Percentiles rank a stretch among this genome's conserved stretches.
Conservation (phyloP, 2,888 invertebrate species). For the Rhagonycha lutea region DNA sequence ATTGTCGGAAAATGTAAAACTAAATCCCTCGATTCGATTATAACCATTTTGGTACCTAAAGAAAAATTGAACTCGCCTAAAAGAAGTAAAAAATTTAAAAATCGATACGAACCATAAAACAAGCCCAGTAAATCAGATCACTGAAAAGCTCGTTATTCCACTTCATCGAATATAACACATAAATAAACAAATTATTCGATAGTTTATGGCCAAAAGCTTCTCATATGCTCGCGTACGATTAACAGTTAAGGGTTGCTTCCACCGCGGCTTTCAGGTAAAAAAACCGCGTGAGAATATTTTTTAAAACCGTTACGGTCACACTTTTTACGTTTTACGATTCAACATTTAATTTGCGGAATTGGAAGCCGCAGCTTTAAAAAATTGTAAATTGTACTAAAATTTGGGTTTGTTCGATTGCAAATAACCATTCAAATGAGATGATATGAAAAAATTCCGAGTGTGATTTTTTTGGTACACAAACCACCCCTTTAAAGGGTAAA, state of each 20-base stretch:
- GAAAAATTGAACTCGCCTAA: background rate
- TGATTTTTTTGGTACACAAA: slow-evolving; percentile 51
- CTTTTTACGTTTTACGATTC: background rate
- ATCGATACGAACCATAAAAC: slow-evolving; percentile 30
- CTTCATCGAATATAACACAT: slow-evolving; percentile 44
- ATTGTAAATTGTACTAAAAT: background rate
- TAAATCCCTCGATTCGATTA: background rate
- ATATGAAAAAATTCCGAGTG: slow-evolving; percentile 41
- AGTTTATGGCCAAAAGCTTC: background rate
- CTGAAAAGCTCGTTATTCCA: slow-evolving; percentile 47
- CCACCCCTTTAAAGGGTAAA: slow-evolving; percentile 51
- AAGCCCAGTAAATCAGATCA: slow-evolving; percentile 32
- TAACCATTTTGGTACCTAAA: background rate
- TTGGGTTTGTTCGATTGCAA: background rate
- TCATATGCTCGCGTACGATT: background rate
- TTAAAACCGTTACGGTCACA: slow-evolving; percentile 6
- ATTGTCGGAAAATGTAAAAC: slow-evolving; percentile 20
- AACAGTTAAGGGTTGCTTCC: background rate
- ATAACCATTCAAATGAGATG: slow-evolving; percentile 35
- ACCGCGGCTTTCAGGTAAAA: background rate
- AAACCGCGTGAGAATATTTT: slow-evolving; percentile 24
- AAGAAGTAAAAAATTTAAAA: background rate
- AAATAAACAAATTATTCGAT: slow-evolving; percentile 39
- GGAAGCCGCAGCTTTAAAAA: background rate
- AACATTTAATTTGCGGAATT: background rate